Evolutionary conservation across 2,113 vertebrate species (phyloP), one percentile per base, ranked within the genome.

Genomic region (Sardina pilchardus): DNA sequence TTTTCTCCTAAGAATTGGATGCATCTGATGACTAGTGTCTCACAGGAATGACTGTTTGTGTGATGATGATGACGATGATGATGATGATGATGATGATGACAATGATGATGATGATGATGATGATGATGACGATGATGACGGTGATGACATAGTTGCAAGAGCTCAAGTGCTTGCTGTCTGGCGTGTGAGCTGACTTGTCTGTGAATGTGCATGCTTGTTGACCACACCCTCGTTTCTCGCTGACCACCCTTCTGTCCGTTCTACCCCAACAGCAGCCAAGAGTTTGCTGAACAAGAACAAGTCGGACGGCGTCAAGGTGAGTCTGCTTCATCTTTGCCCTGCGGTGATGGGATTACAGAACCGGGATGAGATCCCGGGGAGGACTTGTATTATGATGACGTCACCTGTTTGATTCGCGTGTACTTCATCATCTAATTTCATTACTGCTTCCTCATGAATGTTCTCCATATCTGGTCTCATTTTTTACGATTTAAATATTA

Each of bases 211-310:
- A 89, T 88, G 89, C 91, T 86, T 94, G 89, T 93, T n/a, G 92
- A 59, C 92, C 71, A 90, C 90, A 86, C 93, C 87, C 92, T 56
- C 2, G 7, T 10, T 16, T 39, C n/a, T 67, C 59, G 26, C 48
- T 56, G 17, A 45, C 17, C 43, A 17, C 17, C 53, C 17, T 19
- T 71, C 63, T 71, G 26, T 71, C 14, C 63, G 16, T 30, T 88
- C 85, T 45, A 21, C 34, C 9, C 71, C 26, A 71, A 87, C 89
- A 90, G 89, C 89, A 96, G 96, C 96, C 88, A 97, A 96, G 91
- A 97, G 96, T 93, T 94, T 97, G 90, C 91, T 97, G 94, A 97
- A 91, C 84, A 92, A 97, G 93, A 97, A 97, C 93, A 97, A 97
- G 90, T 92, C 96, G 0, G 96, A 97, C 88, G 96, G 96, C 89